Conservation (phyloP, 2,888 invertebrate species). For the Laspeyria flexula region DNA sequence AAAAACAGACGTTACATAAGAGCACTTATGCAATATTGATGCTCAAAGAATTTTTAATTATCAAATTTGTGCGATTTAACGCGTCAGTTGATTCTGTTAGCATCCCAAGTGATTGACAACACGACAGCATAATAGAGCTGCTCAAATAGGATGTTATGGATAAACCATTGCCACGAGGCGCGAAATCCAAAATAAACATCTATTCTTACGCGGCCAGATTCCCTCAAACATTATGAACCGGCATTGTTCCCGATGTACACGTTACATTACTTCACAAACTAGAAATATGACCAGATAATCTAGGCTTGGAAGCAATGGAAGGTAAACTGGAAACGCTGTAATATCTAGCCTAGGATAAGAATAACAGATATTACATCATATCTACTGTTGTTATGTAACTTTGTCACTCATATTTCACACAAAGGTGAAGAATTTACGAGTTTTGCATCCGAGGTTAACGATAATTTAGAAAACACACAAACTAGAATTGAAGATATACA, state of each 20-base stretch:
- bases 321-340: background rate
- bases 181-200: conserved; percentile 57
- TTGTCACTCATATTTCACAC: conserved; percentile 40
- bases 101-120: conserved; percentile 35
- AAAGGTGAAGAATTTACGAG: conserved; percentile 44
- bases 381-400: conserved; percentile 40
- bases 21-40: too few species aligned
- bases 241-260: conserved; percentile 22
- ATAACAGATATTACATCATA: conserved; percentile 32
- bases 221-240: conserved; percentile 16
- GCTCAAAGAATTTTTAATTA: too few species aligned
- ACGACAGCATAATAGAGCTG: conserved; percentile 35
- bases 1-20: too few species aligned
- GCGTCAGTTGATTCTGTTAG: conserved; percentile 11
- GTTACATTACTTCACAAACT: conserved; percentile 26
- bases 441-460: conserved; percentile 32
- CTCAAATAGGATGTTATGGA: conserved; percentile 60
- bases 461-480: conserved; percentile 29
- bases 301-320: conserved; percentile 21
- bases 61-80: background rate
- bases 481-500: conserved; percentile 14
- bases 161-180: conserved; percentile 59
- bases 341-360: conserved; percentile 6
- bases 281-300: background rate
- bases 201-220: conserved; percentile 48